phyloP scores from a whole-genome alignment of 1,140 invertebrate species.

The Ceratina japonica region DNA sequence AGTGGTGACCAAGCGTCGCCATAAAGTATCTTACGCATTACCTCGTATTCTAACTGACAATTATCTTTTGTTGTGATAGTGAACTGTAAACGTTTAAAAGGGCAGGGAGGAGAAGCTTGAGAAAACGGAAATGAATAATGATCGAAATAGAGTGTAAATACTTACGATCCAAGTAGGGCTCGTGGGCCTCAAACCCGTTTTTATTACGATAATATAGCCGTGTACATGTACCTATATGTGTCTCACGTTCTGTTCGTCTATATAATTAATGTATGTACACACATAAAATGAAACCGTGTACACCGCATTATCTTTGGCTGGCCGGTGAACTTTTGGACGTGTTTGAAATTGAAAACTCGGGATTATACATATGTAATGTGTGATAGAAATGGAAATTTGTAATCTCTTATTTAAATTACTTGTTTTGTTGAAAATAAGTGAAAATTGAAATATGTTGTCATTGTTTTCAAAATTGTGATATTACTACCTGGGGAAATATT shows the following conservation, averaged over 20 bases:
- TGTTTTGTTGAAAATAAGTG: background rate
- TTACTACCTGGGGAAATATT: too few species aligned
- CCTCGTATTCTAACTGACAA: constrained; percentile 36
- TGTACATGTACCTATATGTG: constrained; percentile 55
- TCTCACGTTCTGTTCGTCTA: constrained; percentile 67
- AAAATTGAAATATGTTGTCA: background rate
- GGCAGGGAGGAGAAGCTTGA: background rate
- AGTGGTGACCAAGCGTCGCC: background rate
- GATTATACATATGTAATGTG: background rate
- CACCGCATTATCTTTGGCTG: constrained; percentile 48
- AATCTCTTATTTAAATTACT: too few species aligned
- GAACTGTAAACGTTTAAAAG: constrained; percentile 18
- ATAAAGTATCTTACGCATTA: constrained; percentile 17
- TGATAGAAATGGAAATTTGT: background rate
- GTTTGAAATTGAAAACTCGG: background rate
- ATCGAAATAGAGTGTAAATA: constrained; percentile 40
- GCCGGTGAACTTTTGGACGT: constrained; percentile 9
- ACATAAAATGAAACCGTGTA: constrained; percentile 40
- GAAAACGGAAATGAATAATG: background rate
- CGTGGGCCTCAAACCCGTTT: constrained; percentile 55
- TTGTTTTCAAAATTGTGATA: background rate
- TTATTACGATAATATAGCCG: constrained; percentile 60
- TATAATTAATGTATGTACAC: constrained; percentile 66
- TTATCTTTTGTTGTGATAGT: constrained; percentile 36
- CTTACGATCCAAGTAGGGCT: constrained; percentile 50